phyloP scores from a whole-genome alignment of 35 echinoderm and acorn worm genomes.

The Lytechinus variegatus region DNA sequence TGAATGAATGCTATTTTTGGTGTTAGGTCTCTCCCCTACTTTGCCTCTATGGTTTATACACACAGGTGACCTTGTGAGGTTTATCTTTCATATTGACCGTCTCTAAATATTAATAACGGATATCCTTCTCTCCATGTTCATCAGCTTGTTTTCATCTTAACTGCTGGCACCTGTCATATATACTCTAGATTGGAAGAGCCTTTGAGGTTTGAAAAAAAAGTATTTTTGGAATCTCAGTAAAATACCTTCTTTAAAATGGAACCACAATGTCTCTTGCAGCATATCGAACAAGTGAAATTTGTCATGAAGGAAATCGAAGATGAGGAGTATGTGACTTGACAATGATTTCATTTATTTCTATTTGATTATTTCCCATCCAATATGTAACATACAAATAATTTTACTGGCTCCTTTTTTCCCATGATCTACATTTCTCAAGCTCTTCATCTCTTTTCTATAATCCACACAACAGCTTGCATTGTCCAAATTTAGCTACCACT shows the following conservation, averaged over 20 bases:
- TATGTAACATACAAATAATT: too few species aligned
- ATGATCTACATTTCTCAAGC: background rate
- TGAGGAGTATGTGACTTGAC: too few species aligned
- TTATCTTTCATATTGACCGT: background rate
- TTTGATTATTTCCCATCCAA: too few species aligned
- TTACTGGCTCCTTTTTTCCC: too few species aligned
- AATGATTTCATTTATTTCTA: too few species aligned
- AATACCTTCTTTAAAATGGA: background rate
- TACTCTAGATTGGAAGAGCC: background rate
- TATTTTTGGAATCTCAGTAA: background rate
- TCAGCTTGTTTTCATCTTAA: background rate
- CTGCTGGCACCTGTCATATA: background rate
- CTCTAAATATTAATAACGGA: constrained; percentile 6
- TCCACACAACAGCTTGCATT: background rate
- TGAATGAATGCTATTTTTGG: background rate
- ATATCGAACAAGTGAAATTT: background rate
- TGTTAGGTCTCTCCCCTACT: background rate
- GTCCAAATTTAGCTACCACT: background rate
- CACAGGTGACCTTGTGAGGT: background rate
- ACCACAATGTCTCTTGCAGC: background rate
- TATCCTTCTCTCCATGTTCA: background rate
- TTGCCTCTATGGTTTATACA: background rate
- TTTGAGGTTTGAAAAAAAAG: background rate
- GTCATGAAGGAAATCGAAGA: background rate
- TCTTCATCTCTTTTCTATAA: background rate